Base-by-base conservation (phyloP, 2,888 invertebrate genomes). In the Tetramorium bicarinatum region DNA sequence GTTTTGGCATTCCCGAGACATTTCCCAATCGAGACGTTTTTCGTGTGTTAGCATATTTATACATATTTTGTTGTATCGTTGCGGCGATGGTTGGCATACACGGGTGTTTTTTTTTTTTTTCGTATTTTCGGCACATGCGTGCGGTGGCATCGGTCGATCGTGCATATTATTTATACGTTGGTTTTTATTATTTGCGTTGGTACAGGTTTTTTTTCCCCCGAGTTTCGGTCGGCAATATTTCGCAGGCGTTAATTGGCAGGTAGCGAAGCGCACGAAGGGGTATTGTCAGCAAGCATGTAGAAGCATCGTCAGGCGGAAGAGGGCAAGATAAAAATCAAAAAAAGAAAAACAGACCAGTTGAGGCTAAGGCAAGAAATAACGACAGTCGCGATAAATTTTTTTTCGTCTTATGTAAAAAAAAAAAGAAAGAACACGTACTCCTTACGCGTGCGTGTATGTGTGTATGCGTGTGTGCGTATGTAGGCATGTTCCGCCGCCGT, bases 291-390 rank as follows among this genome's bases (percentile, higher is more conserved):
- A 95, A 95, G 95, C 95, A 94, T 95, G 94, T 95, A 95, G 95
- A 95, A 95, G 95, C 95, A 94, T 95, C 95, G 92, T 94, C 95
- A 95, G 95, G 94, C 94, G 94, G 89, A 89, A 94, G 94, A 95
- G 94, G 95, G 94, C 94, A 94, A 95, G 94, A 94, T 94, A 94
- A 94, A 94, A 95, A 95, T 94, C 93, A 94, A 94, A 94, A 94
- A 94, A 94, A 94, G 93, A 94, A 94, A 95, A 94, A 94, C 94
- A 94, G 93, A 93, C 93, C 93, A 94, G 94, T 95, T 94, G 93
- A 94, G 94, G 87, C 88, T 91, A 86, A 91, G 87, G 88, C 88
- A 87, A 91, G 91, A 91, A 91, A 34, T 34, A 34, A 91, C 86
- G 91, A 91, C 89, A 90, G 87, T 89, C 90, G 90, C 88, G 90